A percentile compares a stretch with the other conserved stretches of the same genome.
These are phyloP conservation scores for Leptopilina myrica DNA, from an alignment of 2,888 invertebrate species.

Conservation along the genomic window DNA sequence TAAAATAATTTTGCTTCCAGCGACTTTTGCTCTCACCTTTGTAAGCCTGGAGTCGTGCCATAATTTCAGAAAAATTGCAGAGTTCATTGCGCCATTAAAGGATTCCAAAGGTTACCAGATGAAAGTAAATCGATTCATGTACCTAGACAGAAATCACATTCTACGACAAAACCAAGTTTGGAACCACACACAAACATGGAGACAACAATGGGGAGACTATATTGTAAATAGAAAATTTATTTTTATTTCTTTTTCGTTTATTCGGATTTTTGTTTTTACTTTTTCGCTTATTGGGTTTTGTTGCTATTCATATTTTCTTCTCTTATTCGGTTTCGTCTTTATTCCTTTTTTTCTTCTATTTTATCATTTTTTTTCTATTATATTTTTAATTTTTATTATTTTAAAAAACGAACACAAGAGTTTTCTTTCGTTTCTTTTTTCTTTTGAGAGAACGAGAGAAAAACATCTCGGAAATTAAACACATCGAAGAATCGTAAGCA, in stretches of 20 bases:
- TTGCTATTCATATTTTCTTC: no score
- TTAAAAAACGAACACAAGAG: no score
- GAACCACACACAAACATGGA: background rate
- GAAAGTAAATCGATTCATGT: conserved; percentile 67
- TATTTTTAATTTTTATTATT: no score
- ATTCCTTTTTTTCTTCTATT: no score
- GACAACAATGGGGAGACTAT: background rate
- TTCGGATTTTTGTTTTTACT: background rate
- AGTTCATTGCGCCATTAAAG: conserved; percentile 56
- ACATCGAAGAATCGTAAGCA: background rate
- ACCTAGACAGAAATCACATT: background rate
- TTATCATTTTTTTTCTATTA: no score
- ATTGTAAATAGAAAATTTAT: background rate
- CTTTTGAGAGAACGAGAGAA: background rate
- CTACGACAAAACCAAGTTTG: background rate
- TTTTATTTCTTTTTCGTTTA: background rate
- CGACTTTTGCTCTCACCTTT: conserved; percentile 4
- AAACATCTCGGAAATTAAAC: background rate
- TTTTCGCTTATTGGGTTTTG: no score
- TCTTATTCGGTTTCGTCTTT: no score
- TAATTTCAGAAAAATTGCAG: conserved; percentile 11
- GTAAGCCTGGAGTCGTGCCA: conserved; percentile 13
- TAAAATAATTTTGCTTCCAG: background rate
- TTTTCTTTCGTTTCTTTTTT: no score
- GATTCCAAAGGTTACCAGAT: conserved; percentile 68